Evolutionary conservation across 2,888 invertebrate species (phyloP), one percentile per base, ranked within the genome.

Genomic region (Melolontha melolontha): DNA sequence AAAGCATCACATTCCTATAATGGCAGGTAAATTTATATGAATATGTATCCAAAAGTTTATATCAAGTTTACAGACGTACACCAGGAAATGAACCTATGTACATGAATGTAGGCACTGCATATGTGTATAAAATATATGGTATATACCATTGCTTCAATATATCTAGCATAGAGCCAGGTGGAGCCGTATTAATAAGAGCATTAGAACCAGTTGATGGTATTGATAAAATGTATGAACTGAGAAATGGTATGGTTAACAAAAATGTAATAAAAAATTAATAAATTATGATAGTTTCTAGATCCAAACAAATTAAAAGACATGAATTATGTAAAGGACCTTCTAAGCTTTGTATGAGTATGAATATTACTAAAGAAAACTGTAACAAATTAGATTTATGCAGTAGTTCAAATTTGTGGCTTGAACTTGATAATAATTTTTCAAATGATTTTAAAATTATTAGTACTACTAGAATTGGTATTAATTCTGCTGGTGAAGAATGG

Each of bases 101-200:
- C 76, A 91, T 91, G 90, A 80, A 83, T 63, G 87, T 90, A 16
- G 92, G 92, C 12, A 92, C 92, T 8, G 85, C 87, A 27, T 92
- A 89, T 79, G 89, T 92, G 2, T 92, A 92, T 75, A 84, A 89
- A 75, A 91, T 91, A 0, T 92, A 92, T 78, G 92, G 92, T 71
- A 90, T 91, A 88, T 91, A 92, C 76, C 85, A 88, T 75, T 91
- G 91, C 77, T 87, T 92, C 76, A 92, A 92, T 79, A 89, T 92
- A 69, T 91, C 91, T 34, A 88, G 89, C 74, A 79, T 82, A 82
- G 89, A 86, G 72, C 84, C 86, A 67, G 92, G 92, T 8, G 87
- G 88, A 55, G 91, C 90, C 10, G 90, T 91, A 49, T 81, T 92
- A 52, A 74, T 92, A 51, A 84, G 92, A 79, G 88, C 89, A n/a